These are phyloP conservation scores for Pollachius pollachius DNA, from an alignment of 2,113 vertebrate genomes.

Conservation along the genomic window DNA sequence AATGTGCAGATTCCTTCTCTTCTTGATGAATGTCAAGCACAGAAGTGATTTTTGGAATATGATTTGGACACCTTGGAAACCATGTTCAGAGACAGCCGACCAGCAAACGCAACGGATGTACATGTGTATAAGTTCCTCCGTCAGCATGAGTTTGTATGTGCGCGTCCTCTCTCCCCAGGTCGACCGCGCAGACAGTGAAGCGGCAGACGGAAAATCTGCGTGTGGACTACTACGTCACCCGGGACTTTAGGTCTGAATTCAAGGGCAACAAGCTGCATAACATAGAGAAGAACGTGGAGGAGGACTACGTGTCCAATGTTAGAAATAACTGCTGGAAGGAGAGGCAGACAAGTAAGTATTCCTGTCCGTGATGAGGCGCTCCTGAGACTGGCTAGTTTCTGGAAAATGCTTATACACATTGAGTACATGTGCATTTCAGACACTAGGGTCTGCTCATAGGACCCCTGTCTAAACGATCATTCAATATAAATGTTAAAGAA, in stretches of 20 bases:
- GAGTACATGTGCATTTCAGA: too few species aligned
- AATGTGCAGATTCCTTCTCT: too few species aligned
- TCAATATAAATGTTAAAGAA: too few species aligned
- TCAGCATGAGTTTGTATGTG: too few species aligned
- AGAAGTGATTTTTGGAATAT: too few species aligned
- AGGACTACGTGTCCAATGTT: constrained; percentile 93
- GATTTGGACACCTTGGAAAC: background rate
- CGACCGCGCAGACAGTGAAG: constrained; percentile 88
- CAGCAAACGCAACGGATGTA: background rate
- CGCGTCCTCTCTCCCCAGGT: constrained; percentile 65
- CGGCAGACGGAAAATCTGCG: constrained; percentile 89
- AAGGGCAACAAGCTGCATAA: constrained; percentile 88
- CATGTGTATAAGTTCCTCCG: background rate
- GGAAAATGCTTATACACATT: background rate
- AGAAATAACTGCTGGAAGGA: constrained; percentile 98
- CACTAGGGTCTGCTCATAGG: too few species aligned
- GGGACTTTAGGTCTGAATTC: constrained; percentile 94
- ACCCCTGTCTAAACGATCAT: too few species aligned
- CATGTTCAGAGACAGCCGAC: background rate
- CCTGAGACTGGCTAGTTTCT: background rate
- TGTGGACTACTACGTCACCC: constrained; percentile 89
- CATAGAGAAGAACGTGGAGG: constrained; percentile 94
- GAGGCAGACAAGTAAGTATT: constrained; percentile 90
- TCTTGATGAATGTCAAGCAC: too few species aligned
- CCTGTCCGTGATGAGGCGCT: background rate